Evolutionary conservation across 2,797 vertebrate species (phyloP), one percentile per base, ranked within the genome.

Genomic region (Holocentrus rufus): DNA sequence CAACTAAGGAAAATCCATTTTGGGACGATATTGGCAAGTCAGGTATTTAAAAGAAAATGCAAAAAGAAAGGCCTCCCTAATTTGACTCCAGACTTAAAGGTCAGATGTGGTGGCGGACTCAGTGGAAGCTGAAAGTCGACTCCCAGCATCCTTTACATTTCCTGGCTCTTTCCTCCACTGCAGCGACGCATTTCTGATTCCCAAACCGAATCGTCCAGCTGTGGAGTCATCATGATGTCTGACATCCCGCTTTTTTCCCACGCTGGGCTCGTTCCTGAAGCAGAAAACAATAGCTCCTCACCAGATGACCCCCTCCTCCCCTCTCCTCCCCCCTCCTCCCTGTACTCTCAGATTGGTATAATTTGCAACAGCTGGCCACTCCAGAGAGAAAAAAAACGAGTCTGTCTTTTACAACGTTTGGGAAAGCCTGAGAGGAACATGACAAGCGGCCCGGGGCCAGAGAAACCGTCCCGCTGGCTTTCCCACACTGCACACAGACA

Each of bases 291-390:
- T 84, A 84, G 83, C 65, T 72, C 72, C 76, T 17, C 63, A 83
- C 54, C 81, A 85, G 85, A 85, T 82, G 84, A 74, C 64, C 17
- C 2, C 36, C 13, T 66, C 34, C 60, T 22, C 63, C 53, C 39
- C 44, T 56, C 31, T 66, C 20, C 76, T 14, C 2, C 20, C 67
- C 68, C 70, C 60, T 1, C 13, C 62, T 20, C 68, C 56, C 30
- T 47, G 39, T 61, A 27, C 72, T 17, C 77, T 72, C 75, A 81
- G 69, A 87, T 63, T 78, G 82, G 87, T 92, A 78, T 91, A 89
- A 93, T 93, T 85, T 91, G 50, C 79, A 90, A 79, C 93, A 94
- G 92, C 91, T 94, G 92, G 86, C 58, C 56, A 34, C 76, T 70
- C 56, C 57, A 76, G 71, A 77, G 72, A 50, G 53, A 46, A 42